Evolutionary conservation across 2,888 invertebrate species (phyloP).

Genomic region (Penaeus monodon): DNA sequence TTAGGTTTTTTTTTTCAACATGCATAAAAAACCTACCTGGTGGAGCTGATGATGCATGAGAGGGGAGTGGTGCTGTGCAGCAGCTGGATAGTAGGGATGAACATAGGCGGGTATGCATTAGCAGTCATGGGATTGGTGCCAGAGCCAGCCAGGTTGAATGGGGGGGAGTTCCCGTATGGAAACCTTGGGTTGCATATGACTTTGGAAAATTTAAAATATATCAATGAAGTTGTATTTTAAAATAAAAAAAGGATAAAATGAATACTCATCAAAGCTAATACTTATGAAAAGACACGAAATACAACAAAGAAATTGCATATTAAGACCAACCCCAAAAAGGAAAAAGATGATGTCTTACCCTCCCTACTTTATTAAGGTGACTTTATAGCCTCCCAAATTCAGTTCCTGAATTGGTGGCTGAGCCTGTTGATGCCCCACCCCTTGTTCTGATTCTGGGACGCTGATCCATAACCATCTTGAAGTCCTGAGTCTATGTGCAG

Average conservation of each 20-base stretch:
- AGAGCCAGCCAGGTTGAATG: constrained; percentile 83
- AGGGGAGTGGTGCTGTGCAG: constrained; percentile 75
- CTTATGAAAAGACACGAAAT: constrained; percentile 32
- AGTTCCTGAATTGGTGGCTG: constrained; percentile 59
- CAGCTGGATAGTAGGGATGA: constrained; percentile 78
- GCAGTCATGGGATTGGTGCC: constrained; percentile 74
- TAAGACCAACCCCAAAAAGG: not conserved
- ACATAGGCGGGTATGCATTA: constrained; percentile 76
- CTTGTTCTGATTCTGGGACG: constrained; percentile 72
- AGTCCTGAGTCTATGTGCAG: constrained; percentile 70
- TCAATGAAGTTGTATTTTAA: too few relatives aligned
- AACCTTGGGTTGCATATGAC: constrained; percentile 93
- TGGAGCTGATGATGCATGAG: constrained; percentile 77
- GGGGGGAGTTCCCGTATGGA: constrained; percentile 94
- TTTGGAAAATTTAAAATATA: constrained; percentile 71
- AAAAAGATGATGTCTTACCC: constrained; percentile 23
- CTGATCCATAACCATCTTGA: constrained; percentile 73
- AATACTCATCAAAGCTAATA: too few relatives aligned
- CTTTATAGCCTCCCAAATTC: constrained; percentile 64
- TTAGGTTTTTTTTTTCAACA: too few relatives aligned
- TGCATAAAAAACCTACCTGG: constrained; percentile 45
- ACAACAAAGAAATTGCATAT: not conserved
- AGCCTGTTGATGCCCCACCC: constrained; percentile 68
- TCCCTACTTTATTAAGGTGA: constrained; percentile 60
- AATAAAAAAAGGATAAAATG: too few relatives aligned